These are phyloP conservation scores for Brachionus angularis DNA, from an alignment of 1,140 invertebrate genomes.

Conservation along the genomic window DNA sequence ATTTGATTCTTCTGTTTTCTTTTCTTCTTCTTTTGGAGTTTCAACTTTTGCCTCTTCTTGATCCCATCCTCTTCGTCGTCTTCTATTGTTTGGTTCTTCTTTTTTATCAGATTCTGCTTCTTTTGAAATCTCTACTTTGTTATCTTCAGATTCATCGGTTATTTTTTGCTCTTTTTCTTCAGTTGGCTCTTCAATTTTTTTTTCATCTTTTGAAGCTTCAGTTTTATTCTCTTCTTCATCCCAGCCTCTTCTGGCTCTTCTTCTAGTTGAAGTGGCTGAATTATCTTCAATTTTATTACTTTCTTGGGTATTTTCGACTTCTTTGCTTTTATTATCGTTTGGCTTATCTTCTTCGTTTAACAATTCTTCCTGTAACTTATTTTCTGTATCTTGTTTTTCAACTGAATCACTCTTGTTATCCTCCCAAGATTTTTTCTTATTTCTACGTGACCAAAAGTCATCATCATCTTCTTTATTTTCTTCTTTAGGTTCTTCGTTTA, in stretches of 20 bases:
- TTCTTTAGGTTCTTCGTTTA: background rate
- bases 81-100: no score
- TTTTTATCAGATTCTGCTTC: no score
- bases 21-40: no score
- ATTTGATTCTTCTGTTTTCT: background rate
- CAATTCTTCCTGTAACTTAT: no score
- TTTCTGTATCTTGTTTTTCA: conserved; percentile 15
- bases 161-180: background rate
- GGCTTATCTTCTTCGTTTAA: background rate
- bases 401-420: background rate
- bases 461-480: background rate
- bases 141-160: background rate
- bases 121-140: no score
- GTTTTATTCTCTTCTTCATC: background rate
- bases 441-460: background rate
- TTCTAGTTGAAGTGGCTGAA: background rate
- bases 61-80: no score
- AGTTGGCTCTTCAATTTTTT: background rate
- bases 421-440: background rate
- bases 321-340: no score
- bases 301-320: background rate
- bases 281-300: background rate
- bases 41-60: no score
- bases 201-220: background rate
- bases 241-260: background rate